These are phyloP conservation scores for Hemaris fuciformis DNA, from an alignment of 2,888 invertebrate genomes.

Conservation along the genomic window DNA sequence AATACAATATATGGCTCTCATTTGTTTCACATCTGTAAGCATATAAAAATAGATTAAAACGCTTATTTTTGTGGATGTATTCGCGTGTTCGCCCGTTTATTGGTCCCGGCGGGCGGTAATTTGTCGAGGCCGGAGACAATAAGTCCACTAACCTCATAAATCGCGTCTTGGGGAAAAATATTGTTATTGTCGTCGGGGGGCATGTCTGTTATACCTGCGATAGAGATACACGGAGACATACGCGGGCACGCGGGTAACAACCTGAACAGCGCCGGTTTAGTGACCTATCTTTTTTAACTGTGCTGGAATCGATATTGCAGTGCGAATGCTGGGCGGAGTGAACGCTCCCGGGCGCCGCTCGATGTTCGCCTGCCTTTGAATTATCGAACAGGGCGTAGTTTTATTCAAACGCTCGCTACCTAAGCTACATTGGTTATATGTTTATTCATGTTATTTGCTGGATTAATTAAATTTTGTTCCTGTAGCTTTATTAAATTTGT, in stretches of 20 bases:
- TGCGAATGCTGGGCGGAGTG: conserved; percentile 17
- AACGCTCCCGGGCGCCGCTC: not conserved
- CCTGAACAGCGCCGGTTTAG: conserved; percentile 14
- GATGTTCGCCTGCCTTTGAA: not conserved
- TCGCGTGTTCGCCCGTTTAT: not conserved
- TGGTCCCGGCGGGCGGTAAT: conserved; percentile 24
- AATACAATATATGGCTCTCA: conserved; percentile 1
- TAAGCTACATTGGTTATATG: not conserved
- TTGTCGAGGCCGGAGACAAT: conserved; percentile 22
- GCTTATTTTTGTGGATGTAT: not conserved
- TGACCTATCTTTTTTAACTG: conserved; percentile 27
- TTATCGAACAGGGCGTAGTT: not conserved
- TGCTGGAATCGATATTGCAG: conserved; percentile 31
- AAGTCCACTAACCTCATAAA: conserved; percentile 26
- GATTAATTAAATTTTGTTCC: not conserved
- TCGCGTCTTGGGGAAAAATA: conserved; percentile 10
- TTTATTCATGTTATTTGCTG: not conserved
- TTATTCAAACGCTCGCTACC: not conserved
- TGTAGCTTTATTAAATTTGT: too few species aligned
- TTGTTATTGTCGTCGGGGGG: not conserved
- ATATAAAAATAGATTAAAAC: not conserved
- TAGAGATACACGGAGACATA: not conserved
- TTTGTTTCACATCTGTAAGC: conserved; percentile 23
- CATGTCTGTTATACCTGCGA: not conserved
- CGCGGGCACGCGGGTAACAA: not conserved